Percentiles rank a stretch among this genome's conserved stretches.
phyloP scores from a whole-genome alignment of 1,140 invertebrate genomes.

The Akabosia matsudoensis region DNA sequence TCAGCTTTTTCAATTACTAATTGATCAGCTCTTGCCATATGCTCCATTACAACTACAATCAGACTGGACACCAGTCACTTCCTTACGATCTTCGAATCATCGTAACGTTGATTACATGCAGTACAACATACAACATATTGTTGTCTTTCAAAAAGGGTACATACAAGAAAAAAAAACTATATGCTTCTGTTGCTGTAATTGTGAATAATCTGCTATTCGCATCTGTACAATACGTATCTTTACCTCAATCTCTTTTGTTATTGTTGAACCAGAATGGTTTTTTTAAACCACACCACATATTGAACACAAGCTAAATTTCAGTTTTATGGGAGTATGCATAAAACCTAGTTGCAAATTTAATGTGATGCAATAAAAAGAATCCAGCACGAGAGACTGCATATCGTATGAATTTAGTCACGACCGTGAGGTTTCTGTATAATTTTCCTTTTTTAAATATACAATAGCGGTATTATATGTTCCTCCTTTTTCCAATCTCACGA shows the following conservation, averaged over 20 bases:
- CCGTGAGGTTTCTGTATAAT: neutral
- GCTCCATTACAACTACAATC: too few species aligned
- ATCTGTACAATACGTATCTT: neutral
- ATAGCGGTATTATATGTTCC: neutral
- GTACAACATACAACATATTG: too few species aligned
- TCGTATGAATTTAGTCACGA: neutral
- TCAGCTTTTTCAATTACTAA: neutral
- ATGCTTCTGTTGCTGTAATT: neutral
- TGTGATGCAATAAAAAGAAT: slow-evolving; percentile 9
- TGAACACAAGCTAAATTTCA: neutral
- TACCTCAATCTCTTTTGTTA: neutral
- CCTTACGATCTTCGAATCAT: too few species aligned
- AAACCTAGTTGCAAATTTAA: neutral
- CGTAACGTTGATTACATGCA: neutral
- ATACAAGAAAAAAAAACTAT: neutral
- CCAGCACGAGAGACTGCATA: neutral
- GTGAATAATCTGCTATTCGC: neutral
- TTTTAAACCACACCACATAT: too few species aligned
- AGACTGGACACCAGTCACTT: too few species aligned
- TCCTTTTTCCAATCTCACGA: slow-evolving; percentile 6
- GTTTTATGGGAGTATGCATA: neutral
- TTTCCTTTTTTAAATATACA: neutral
- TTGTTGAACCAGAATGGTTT: neutral
- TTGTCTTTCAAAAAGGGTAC: neutral
- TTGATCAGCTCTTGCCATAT: slow-evolving; percentile 3